A percentile compares a stretch with the other conserved stretches of the same genome.
phyloP scores from a whole-genome alignment of 2,888 invertebrate species.

The Acanthoscelides obtectus region DNA sequence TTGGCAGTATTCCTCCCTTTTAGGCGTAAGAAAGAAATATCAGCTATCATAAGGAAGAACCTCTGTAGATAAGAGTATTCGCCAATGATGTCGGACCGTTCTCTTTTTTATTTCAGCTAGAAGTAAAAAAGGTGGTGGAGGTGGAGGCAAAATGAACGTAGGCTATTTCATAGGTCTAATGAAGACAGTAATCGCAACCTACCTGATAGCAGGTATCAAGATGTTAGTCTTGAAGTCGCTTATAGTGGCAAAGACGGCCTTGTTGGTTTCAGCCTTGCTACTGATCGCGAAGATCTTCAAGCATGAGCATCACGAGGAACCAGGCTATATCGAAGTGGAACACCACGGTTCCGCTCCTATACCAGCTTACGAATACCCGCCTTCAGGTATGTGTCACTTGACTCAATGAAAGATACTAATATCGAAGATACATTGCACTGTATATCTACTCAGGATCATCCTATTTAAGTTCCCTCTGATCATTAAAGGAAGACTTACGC shows the following conservation, averaged over 20 bases:
- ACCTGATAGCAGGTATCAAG: conserved; percentile 39
- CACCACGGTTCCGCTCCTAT: conserved; percentile 34
- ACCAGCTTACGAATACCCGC: conserved; percentile 21
- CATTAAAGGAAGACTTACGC: too few relatives aligned
- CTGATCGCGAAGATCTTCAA: conserved; percentile 30
- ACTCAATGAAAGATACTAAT: too few relatives aligned
- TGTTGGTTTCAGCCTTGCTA: conserved; percentile 59
- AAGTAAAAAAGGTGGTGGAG: conserved; percentile 56
- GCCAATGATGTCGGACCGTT: background rate
- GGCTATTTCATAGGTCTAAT: conserved; percentile 52
- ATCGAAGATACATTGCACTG: too few relatives aligned
- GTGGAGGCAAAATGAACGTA: conserved; percentile 48
- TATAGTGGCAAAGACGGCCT: conserved; percentile 63
- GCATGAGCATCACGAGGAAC: conserved; percentile 14
- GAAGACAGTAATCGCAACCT: conserved; percentile 52
- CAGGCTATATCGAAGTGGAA: conserved; percentile 46
- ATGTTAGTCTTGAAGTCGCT: conserved; percentile 55
- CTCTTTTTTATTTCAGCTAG: conserved; percentile 43
- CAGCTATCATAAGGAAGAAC: too few relatives aligned
- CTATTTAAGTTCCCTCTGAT: too few relatives aligned
- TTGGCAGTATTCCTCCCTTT: too few relatives aligned
- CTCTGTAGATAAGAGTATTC: background rate
- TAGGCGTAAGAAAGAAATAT: too few relatives aligned
- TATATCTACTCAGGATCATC: too few relatives aligned
- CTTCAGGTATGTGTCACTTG: too few relatives aligned